phyloP scores from a whole-genome alignment of 2,888 invertebrate species.

The Microplitis manilae region DNA sequence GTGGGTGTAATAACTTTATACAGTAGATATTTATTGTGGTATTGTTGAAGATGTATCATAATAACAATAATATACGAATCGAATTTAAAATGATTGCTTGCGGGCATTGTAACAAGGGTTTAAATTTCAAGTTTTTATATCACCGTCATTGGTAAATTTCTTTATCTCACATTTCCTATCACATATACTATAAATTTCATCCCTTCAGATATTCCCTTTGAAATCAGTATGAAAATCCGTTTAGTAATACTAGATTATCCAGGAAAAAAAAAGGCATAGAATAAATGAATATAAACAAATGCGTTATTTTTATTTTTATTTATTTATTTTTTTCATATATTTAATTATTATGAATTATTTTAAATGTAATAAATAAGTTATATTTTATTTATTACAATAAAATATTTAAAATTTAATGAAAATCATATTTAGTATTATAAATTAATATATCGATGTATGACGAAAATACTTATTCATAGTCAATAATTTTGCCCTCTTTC shows the following conservation, averaged over 20 bases:
- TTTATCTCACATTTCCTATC: neutral
- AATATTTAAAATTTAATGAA: too few relatives aligned
- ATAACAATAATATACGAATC: neutral
- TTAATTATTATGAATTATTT: too few relatives aligned
- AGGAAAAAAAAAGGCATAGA: neutral
- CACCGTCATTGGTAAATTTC: neutral
- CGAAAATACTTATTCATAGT: neutral
- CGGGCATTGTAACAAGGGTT: neutral
- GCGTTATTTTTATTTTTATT: neutral
- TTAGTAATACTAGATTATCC: neutral
- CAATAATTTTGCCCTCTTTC: neutral
- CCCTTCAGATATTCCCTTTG: neutral
- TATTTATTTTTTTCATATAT: neutral
- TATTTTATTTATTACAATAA: neutral
- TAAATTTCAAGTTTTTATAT: neutral
- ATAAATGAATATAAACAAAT: neutral
- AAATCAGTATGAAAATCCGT: neutral
- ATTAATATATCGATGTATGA: neutral
- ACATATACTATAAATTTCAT: neutral
- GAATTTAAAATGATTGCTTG: neutral
- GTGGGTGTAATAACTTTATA: too few relatives aligned
- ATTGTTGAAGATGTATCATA: too few relatives aligned
- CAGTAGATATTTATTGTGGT: too few relatives aligned
- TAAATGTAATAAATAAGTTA: neutral
- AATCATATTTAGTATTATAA: neutral